These are phyloP conservation scores for Uromys caudimaculatus DNA, from an alignment of 2,797 vertebrate species.

Conservation along the genomic window DNA sequence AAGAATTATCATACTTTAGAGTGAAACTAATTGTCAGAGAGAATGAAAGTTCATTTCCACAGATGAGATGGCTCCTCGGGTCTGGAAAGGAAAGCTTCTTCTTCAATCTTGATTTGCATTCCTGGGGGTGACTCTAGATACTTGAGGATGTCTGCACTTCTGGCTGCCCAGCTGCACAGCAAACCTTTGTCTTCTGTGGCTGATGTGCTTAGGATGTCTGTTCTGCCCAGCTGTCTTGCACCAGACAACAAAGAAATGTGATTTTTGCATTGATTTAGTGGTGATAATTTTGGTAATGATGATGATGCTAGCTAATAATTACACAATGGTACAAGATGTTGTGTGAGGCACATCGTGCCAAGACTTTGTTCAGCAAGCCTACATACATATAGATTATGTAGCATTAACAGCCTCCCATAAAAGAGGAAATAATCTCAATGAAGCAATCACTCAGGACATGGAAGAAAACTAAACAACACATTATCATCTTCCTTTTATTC, in stretches of 20 bases:
- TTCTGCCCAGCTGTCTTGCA: background rate
- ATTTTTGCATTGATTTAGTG: background rate
- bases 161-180: background rate
- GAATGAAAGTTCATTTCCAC: conserved; percentile 78
- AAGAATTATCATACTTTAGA: conserved; percentile 79
- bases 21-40: conserved; percentile 81
- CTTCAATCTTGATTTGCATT: conserved; percentile 66
- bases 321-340: background rate
- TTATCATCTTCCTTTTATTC: background rate
- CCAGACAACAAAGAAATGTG: conserved; percentile 25
- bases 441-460: background rate
- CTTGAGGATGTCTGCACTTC: background rate
- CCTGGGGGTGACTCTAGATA: background rate
- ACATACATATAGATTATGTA: too few species aligned
- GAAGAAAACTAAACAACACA: background rate
- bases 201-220: background rate
- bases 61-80: conserved; percentile 49
- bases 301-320: background rate
- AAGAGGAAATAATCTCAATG: background rate
- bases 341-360: fast-evolving
- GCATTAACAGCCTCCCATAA: background rate
- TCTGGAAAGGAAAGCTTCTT: conserved; percentile 58
- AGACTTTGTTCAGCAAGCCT: background rate
- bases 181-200: conserved; percentile 7
- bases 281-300: background rate